A percentile compares a stretch with the other conserved stretches of the same genome.
These are phyloP conservation scores for Nipponacmea schrenckii DNA, from an alignment of 2,888 invertebrate species.

Conservation along the genomic window DNA sequence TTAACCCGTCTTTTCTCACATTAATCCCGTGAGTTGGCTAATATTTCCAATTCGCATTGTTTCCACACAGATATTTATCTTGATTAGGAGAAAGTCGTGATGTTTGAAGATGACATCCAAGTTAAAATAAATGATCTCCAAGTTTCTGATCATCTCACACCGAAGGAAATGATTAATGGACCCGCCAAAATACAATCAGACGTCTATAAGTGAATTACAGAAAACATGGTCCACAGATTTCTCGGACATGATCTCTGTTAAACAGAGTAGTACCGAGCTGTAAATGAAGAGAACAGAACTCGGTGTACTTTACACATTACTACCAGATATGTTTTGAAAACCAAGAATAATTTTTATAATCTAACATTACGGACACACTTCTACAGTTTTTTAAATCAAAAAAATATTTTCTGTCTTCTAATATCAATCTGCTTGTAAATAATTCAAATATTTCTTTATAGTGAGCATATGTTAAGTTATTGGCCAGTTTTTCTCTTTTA, in stretches of 20 bases:
- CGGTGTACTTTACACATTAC: too few species aligned
- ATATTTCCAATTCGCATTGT: slow-evolving; percentile 6
- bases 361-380: too few species aligned
- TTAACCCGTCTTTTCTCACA: not conserved
- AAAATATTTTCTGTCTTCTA: too few species aligned
- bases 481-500: not conserved
- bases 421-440: too few species aligned
- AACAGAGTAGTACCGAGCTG: too few species aligned
- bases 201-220: not conserved
- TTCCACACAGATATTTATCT: slow-evolving; percentile 1
- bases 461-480: not conserved
- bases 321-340: too few species aligned
- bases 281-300: too few species aligned
- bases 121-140: slow-evolving; percentile 7
- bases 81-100: slow-evolving; percentile 1
- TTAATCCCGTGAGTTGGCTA: not conserved
- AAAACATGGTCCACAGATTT: slow-evolving; percentile 2
- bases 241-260: not conserved
- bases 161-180: not conserved
- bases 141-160: not conserved
- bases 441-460: too few species aligned
- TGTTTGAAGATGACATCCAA: slow-evolving; percentile 2
- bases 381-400: too few species aligned
- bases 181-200: slow-evolving; percentile 5
- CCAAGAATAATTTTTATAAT: too few species aligned